phyloP scores from a whole-genome alignment of 2,113 vertebrate genomes.

The Sula dactylatra region DNA sequence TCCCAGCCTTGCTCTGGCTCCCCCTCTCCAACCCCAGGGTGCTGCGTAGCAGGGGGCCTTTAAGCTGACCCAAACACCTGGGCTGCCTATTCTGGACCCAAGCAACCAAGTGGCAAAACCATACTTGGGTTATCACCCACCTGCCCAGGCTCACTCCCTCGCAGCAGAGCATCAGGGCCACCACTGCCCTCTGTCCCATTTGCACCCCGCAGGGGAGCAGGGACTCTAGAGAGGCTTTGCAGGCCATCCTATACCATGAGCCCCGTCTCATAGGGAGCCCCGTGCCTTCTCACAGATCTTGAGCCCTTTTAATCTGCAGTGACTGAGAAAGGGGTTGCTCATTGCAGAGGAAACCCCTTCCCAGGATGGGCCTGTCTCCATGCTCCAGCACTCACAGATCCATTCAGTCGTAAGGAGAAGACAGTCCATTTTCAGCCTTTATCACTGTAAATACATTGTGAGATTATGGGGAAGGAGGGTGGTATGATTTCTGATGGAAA shows the following conservation, averaged over 20 bases:
- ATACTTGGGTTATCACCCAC: not conserved
- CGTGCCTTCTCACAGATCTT: not conserved
- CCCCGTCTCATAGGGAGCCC: not conserved
- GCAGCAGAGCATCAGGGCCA: not conserved
- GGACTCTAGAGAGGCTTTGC: not conserved
- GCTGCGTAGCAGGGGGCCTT: not conserved
- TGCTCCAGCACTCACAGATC: not conserved
- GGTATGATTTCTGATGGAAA: not conserved
- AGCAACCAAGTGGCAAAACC: not conserved
- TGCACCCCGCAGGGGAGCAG: not conserved
- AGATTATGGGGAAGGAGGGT: not conserved
- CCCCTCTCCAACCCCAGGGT: not conserved
- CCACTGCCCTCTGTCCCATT: not conserved
- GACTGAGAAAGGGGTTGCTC: not conserved
- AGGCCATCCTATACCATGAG: fast-evolving
- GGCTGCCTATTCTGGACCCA: fast-evolving
- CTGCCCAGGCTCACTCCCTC: not conserved
- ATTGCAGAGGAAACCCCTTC: not conserved
- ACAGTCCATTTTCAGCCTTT: not conserved
- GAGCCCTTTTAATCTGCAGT: not conserved
- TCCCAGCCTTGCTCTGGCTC: not conserved
- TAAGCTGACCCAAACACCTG: fast-evolving
- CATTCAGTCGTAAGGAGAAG: not conserved
- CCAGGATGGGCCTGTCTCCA: fast-evolving
- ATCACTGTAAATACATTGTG: not conserved